A percentile compares a stretch with the other conserved stretches of the same genome.
Evolutionary conservation across 2,888 invertebrate species (phyloP).

Genomic region (Trilocha varians): DNA sequence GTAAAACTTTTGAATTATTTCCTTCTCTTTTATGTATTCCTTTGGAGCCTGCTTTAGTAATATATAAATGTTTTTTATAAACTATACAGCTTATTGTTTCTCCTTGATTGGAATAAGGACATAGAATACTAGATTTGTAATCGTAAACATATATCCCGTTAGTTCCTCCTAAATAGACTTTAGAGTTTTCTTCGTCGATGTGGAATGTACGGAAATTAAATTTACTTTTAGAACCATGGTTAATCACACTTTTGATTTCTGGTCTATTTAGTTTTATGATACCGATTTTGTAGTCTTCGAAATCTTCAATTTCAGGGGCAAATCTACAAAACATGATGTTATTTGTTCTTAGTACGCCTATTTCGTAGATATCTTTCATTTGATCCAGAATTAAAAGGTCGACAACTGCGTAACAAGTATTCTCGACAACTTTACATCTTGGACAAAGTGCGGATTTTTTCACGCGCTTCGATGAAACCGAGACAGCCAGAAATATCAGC

Average conservation of each 20-base stretch:
- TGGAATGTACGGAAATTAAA: conserved; percentile 55
- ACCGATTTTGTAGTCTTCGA: conserved; percentile 50
- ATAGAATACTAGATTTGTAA: conserved; percentile 25
- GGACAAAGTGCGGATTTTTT: no score
- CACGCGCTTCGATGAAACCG: no score
- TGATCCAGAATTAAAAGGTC: no score
- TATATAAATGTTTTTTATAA: conserved; percentile 46
- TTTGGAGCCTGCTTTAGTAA: conserved; percentile 33
- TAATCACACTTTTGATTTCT: conserved; percentile 25
- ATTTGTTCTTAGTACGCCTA: conserved; percentile 35
- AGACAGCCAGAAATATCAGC: no score
- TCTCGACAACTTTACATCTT: no score
- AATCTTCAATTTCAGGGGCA: conserved; percentile 45
- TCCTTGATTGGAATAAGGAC: conserved; percentile 44
- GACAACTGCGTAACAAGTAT: no score
- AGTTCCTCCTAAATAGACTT: conserved; percentile 50
- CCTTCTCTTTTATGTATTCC: conserved; percentile 45
- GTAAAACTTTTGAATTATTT: conserved; percentile 32
- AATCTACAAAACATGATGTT: conserved; percentile 50
- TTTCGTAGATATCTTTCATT: conserved; percentile 47
- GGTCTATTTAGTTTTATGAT: conserved; percentile 41
- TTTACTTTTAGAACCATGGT: conserved; percentile 21
- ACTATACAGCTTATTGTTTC: conserved; percentile 42
- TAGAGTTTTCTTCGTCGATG: conserved; percentile 44
- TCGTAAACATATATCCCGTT: conserved; percentile 47